These are phyloP conservation scores for Acleris cristana DNA, from an alignment of 2,888 invertebrate genomes.

Conservation along the genomic window DNA sequence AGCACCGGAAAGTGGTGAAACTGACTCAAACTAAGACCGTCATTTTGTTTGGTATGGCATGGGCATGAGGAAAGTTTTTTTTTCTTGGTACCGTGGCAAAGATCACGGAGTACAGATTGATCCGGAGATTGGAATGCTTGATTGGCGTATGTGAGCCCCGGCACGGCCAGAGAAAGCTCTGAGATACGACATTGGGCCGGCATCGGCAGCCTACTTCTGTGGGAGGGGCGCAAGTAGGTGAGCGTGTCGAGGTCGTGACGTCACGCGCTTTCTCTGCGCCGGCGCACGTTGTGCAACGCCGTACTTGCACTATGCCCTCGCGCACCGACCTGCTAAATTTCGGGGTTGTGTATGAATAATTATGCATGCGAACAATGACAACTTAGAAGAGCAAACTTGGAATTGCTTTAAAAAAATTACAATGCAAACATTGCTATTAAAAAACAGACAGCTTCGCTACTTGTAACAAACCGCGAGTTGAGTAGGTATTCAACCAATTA, in stretches of 20 bases:
- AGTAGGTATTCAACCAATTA: no score
- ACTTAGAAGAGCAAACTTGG: no score
- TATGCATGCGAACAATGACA: no score
- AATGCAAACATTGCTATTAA: no score
- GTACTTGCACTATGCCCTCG: constrained; percentile 44
- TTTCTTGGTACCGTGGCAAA: not conserved
- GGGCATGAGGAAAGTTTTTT: no score
- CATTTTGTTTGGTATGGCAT: no score
- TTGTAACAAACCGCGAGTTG: no score
- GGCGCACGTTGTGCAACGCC: constrained; percentile 72
- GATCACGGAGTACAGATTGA: not conserved
- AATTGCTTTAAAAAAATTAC: no score
- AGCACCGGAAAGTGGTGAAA: no score
- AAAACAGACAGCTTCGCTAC: no score
- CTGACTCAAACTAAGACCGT: no score
- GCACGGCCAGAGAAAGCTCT: constrained; percentile 53
- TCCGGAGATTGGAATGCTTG: constrained; percentile 13
- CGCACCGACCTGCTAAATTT: constrained; percentile 25
- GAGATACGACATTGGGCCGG: constrained; percentile 63
- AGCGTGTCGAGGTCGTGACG: constrained; percentile 84
- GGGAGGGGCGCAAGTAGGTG: constrained; percentile 75
- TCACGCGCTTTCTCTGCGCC: constrained; percentile 81
- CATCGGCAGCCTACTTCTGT: constrained; percentile 40
- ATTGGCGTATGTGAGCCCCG: constrained; percentile 40
- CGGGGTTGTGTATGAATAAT: no score